Conservation (phyloP, 2,113 vertebrate species). For the Semicossyphus pulcher region DNA sequence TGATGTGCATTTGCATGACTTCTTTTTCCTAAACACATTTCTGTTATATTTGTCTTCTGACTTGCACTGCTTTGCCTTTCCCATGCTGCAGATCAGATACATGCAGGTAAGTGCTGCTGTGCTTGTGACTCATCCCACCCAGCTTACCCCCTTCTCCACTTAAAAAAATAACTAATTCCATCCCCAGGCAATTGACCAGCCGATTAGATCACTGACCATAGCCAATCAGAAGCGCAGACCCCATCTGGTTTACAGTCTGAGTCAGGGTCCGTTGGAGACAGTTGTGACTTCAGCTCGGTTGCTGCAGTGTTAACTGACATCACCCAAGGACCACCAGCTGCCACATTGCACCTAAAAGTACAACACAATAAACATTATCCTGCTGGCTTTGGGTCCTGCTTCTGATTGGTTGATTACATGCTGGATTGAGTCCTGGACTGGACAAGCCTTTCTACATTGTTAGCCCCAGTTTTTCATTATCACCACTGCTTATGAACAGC, state of each 20-base stretch:
- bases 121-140: slow-evolving; percentile 55
- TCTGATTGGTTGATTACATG: slow-evolving; percentile 34
- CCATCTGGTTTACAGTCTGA: slow-evolving; percentile 61
- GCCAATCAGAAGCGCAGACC: not conserved
- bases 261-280: slow-evolving; percentile 31
- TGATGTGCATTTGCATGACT: slow-evolving; percentile 26
- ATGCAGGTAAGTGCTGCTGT: slow-evolving; percentile 91
- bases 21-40: not conserved
- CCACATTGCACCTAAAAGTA: not conserved
- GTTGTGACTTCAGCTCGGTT: slow-evolving; percentile 50
- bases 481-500: slow-evolving; percentile 2
- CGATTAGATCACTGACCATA: slow-evolving; percentile 39
- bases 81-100: slow-evolving; percentile 95
- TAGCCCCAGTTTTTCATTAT: slow-evolving; percentile 23
- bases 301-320: slow-evolving; percentile 37
- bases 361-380: slow-evolving; percentile 30
- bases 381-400: slow-evolving; percentile 28
- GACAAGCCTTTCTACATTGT: slow-evolving; percentile 23
- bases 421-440: slow-evolving; percentile 27
- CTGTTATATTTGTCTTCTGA: slow-evolving; percentile 66
- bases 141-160: slow-evolving; percentile 29
- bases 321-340: slow-evolving; percentile 39
- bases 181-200: slow-evolving; percentile 45
- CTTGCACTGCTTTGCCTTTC: slow-evolving; percentile 77
- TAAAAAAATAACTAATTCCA: slow-evolving; percentile 34